Evolutionary conservation across 2,888 invertebrate species (phyloP).

Genomic region (Tipula unca): DNA sequence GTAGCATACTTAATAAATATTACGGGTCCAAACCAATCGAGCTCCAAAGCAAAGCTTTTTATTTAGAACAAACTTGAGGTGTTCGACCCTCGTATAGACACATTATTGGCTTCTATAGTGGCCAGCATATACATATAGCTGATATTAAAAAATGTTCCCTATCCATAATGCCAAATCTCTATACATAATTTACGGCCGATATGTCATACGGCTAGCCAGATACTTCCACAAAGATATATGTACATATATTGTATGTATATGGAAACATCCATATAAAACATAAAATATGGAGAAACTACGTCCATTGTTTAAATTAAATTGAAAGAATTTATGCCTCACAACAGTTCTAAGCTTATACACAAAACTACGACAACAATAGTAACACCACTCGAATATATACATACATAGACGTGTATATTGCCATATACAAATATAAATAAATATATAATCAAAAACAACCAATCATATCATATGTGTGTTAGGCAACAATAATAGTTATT

Average conservation of each 20-base stretch:
- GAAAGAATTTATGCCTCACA: not conserved
- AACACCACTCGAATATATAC: not conserved
- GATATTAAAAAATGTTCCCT: not conserved
- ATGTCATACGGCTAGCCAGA: not conserved
- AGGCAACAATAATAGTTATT: conserved; percentile 8
- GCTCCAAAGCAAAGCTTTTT: too few relatives aligned
- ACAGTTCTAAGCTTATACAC: not conserved
- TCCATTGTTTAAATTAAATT: not conserved
- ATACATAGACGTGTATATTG: not conserved
- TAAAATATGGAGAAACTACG: not conserved
- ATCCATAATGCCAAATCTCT: not conserved
- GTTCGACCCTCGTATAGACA: too few relatives aligned
- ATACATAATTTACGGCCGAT: not conserved
- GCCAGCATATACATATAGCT: too few relatives aligned
- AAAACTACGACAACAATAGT: not conserved
- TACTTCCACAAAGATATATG: not conserved
- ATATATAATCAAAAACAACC: not conserved
- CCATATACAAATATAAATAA: not conserved
- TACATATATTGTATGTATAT: not conserved
- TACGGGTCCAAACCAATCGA: too few relatives aligned
- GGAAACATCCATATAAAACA: not conserved
- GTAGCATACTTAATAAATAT: too few relatives aligned
- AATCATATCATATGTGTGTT: conserved; percentile 14
- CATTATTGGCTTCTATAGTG: too few relatives aligned
- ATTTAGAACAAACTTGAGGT: too few relatives aligned